These are phyloP conservation scores for Characodon lateralis DNA, from an alignment of 2,797 vertebrate genomes.

Conservation along the genomic window DNA sequence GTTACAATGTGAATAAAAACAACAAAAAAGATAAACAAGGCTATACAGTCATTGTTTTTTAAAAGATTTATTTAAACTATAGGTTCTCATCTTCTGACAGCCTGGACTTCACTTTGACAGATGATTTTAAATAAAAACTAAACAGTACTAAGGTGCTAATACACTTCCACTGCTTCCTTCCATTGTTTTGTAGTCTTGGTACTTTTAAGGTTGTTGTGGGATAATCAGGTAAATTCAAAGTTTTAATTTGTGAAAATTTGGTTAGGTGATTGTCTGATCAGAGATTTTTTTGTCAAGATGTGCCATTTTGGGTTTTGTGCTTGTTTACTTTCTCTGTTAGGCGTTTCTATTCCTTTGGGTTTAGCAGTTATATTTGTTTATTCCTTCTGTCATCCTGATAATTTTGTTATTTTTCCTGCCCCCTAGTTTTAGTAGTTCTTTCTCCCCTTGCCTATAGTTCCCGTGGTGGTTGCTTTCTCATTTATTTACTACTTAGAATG, in stretches of 20 bases:
- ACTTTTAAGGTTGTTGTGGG: background rate
- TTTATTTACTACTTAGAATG: too few relatives aligned
- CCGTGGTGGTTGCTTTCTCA: too few relatives aligned
- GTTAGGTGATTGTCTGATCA: background rate
- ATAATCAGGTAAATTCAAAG: conserved; percentile 1
- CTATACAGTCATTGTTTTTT: background rate
- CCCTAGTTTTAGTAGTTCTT: too few relatives aligned
- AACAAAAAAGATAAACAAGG: background rate
- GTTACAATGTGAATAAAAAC: background rate
- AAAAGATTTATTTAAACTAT: conserved; percentile 1
- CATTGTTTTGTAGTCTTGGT: background rate
- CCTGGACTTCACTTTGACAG: background rate
- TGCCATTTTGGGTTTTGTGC: too few relatives aligned
- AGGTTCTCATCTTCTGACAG: background rate
- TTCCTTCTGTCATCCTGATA: too few relatives aligned
- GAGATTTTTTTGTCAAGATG: too few relatives aligned
- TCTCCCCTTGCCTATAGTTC: too few relatives aligned
- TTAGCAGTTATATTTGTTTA: too few relatives aligned
- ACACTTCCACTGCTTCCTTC: background rate
- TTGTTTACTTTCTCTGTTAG: too few relatives aligned
- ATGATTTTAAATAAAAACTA: background rate
- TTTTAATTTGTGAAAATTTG: background rate
- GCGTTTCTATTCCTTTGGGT: too few relatives aligned
- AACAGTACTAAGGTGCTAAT: background rate
- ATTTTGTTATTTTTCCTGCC: too few relatives aligned